Conservation (phyloP, 2,113 vertebrate species). For the Muntiacus reevesi region DNA sequence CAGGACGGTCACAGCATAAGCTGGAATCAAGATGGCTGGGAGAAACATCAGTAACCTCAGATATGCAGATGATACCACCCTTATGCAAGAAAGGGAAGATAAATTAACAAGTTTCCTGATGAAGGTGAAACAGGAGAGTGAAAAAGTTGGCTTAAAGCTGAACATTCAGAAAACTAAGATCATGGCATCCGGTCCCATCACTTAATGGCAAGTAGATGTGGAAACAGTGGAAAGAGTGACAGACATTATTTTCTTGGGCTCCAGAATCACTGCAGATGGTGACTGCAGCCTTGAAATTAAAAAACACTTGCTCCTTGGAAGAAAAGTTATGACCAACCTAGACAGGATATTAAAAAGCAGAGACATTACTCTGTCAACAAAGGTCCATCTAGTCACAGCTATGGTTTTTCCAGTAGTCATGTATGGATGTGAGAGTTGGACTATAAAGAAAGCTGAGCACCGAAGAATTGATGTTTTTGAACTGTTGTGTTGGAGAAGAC, state of each 20-base stretch:
- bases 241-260: not conserved
- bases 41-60: not conserved
- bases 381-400: not conserved
- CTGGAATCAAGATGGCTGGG: not conserved
- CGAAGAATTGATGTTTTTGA: not conserved
- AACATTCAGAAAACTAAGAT: not conserved
- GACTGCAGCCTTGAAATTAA: not conserved
- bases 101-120: not conserved
- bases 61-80: not conserved
- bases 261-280: not conserved
- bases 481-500: not conserved
- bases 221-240: not conserved
- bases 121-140: not conserved
- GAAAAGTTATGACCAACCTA: not conserved
- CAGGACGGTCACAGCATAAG: too few relatives aligned
- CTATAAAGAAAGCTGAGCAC: not conserved
- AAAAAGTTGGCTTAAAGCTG: not conserved
- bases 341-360: not conserved
- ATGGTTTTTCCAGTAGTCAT: not conserved
- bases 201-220: not conserved
- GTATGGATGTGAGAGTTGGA: not conserved
- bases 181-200: not conserved
- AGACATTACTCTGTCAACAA: not conserved
- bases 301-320: not conserved
- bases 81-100: not conserved